Percentiles rank a stretch among this genome's conserved stretches.
Conservation (phyloP, 2,888 invertebrate species). For the Dichetophora obliterata region DNA sequence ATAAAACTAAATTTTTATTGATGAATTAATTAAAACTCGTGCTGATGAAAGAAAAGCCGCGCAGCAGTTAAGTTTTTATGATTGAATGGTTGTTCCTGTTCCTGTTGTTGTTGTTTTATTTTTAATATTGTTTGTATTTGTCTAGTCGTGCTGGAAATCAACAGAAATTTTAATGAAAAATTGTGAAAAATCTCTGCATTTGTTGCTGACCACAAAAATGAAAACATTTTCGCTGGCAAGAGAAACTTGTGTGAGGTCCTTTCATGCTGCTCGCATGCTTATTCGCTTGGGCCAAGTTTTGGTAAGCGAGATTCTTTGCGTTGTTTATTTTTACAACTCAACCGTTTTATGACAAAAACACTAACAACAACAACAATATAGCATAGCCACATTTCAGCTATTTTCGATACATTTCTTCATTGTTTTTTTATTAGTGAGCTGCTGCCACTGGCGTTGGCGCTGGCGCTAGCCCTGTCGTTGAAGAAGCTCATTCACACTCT, state of each 20-base stretch:
- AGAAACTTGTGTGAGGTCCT: constrained; percentile 36
- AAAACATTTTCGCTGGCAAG: constrained; percentile 14
- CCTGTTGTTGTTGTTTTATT: not conserved
- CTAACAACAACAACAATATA: not conserved
- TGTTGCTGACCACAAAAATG: constrained; percentile 33
- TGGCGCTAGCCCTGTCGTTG: not conserved
- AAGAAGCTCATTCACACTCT: constrained; percentile 29
- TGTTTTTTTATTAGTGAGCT: constrained; percentile 19
- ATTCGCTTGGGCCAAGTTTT: not conserved
- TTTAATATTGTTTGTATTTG: constrained; percentile 14
- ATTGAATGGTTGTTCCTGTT: not conserved
- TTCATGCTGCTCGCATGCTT: not conserved
- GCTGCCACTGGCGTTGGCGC: not conserved
- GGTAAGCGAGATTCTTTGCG: not conserved
- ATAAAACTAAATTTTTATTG: constrained; percentile 36
- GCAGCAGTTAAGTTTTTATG: constrained; percentile 3
- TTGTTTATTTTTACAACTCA: constrained; percentile 34
- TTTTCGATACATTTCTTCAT: not conserved
- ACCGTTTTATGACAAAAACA: constrained; percentile 30
- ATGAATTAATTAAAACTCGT: constrained; percentile 26
- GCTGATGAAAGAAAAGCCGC: constrained; percentile 5
- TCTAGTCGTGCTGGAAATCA: constrained; percentile 2
- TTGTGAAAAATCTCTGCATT: constrained; percentile 12
- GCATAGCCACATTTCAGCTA: constrained; percentile 6
- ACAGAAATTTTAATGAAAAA: not conserved